Conservation (phyloP, 2,113 vertebrate genomes). For the Dermatemys mawii region DNA sequence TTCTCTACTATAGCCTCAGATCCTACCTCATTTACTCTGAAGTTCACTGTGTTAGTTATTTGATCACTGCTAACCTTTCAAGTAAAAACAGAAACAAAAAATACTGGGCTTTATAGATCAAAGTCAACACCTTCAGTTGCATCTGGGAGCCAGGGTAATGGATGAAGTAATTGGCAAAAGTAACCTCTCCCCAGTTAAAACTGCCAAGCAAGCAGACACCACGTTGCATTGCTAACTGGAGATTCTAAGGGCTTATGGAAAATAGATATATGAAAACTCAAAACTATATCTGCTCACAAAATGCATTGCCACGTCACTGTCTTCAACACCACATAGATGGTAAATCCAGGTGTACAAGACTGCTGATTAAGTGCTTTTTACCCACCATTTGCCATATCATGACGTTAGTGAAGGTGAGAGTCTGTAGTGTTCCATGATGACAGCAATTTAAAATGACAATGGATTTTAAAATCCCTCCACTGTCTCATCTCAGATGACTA, state of each 20-base stretch:
- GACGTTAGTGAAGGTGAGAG: not conserved
- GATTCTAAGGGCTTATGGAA: constrained; percentile 34
- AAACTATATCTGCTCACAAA: not conserved
- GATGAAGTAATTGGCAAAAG: not conserved
- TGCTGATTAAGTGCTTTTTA: fast-evolving
- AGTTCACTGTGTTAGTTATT: too few species aligned
- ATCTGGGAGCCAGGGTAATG: not conserved
- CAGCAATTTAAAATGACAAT: not conserved
- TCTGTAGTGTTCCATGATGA: not conserved
- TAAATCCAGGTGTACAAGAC: not conserved
- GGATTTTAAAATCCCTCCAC: not conserved
- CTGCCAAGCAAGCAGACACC: not conserved
- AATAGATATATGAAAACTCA: not conserved
- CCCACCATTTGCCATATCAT: fast-evolving
- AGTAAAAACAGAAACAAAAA: too few species aligned
- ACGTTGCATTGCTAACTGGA: not conserved
- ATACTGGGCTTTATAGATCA: not conserved
- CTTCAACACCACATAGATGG: fast-evolving
- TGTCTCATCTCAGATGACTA: not conserved
- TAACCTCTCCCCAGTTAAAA: not conserved
- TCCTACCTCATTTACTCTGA: too few species aligned
- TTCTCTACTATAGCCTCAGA: too few species aligned
- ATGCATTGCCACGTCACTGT: not conserved
- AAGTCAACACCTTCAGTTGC: not conserved
- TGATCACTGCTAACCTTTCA: too few species aligned